Base-by-base conservation (phyloP, 2,888 invertebrate species). In the Trichogramma dendrolimi region DNA sequence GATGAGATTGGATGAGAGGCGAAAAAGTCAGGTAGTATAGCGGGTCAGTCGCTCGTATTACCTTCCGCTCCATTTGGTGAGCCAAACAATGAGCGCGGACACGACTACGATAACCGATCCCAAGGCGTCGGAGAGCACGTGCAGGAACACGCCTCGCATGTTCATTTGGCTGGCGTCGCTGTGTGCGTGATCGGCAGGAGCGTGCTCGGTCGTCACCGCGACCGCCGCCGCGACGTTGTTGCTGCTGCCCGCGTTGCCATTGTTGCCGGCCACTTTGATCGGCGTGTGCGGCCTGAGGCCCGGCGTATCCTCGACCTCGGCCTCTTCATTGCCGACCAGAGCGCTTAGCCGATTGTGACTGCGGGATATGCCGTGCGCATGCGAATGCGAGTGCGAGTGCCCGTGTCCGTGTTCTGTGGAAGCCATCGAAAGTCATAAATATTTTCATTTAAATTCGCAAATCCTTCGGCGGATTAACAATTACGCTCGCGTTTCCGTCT, bases 91-190 rank as follows among this genome's bases (percentile, higher is more conserved):
- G 70, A 86, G 74, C 27, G 96, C 95, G 59, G 94, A 94, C 53
- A 90, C 85, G 51, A 95, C 90, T 8, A 96, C 96, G 70, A 96
- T 92, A 2, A 95, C 86, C 0, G 94, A 95, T 58, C 99, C 99
- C 54, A 99, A 82, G 27, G 98, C 98, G 82, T 99, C 99, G 54
- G 97, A 96, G 46, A 99, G 81, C 4, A 99, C 91, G 78, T 99
- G 99, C 59, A 99, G 83, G 79, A 98, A 99, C n/a, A 98, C 98
- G n/a, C 97, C 99, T 59, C 94, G 88, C 96, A 99, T 99, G 78
- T 99, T 99, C 90, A 99, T 90, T 77, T 96, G 93, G 4, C 89
- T 87, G 0, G 91, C 85, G 74, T 87, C 84, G 60, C 82, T 80
- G 70, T 84, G 84, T 4, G 82, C 81, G 69, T 85, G 85, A 7